Evolutionary conservation across 2,888 invertebrate species (phyloP), one percentile per base, ranked within the genome.

Genomic region (Drosophila affinis): DNA sequence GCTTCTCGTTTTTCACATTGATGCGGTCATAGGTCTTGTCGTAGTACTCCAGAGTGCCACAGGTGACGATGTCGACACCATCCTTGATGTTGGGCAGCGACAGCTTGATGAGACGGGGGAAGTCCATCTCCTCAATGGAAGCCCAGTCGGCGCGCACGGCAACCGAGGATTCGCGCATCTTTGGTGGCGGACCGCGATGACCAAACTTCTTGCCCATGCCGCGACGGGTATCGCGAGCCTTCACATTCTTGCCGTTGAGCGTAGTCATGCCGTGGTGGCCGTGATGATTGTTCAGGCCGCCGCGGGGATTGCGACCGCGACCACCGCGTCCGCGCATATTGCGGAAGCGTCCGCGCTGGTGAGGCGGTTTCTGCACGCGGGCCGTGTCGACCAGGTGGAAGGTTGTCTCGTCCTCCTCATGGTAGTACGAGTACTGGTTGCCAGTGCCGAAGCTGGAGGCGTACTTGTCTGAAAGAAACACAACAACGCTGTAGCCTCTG

Each of bases 351-450:
- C 98, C 98, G 21, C 98, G 95, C 91, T 98, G 98, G 92, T 98
- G 98, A 3, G 98, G 96, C 6, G 98, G 98, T 90, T 98, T 97
- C 90, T 97, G 97, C 3, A 97, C 95, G 55, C 97, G 94, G 0
- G 98, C 97, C 0, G 98, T 98, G 90, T 99, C 99, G 85, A 99
- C 99, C 93, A 99, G 93, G 92, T 99, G 99, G 95, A 99, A 99
- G 62, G 98, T 97, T 77, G 97, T 98, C 92, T 99, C 99, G 91
- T 99, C 99, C 92, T 99, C 99, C 89, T 99, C 99, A 88, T 99
- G 99, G 91, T 97, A 98, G 92, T 99, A 99, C 0, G 99, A 98
- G 93, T 99, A 99, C 87, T 99, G 99, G 90, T 96, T 98, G 51
- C 98, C 98, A 80, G 98, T 97, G 62, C 98, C 98, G 93, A 98